A percentile compares a stretch with the other conserved stretches of the same genome.
Conservation (phyloP, 2,113 vertebrate species). For the Channa argus region DNA sequence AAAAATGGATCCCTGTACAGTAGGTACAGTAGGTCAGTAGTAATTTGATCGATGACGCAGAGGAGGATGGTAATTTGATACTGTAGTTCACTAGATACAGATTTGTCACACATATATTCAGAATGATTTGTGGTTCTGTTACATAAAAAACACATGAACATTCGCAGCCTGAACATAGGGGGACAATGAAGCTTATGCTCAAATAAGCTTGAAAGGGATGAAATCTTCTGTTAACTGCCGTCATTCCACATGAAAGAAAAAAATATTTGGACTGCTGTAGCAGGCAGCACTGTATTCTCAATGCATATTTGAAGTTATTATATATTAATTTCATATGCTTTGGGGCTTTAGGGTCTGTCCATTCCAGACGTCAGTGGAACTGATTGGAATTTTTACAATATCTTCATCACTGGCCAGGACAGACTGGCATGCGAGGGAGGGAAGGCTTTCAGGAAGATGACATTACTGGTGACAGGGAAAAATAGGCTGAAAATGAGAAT, state of each 20-base stretch:
- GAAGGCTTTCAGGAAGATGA: not conserved
- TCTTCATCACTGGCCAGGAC: constrained; percentile 29
- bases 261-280: constrained; percentile 56
- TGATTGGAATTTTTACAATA: constrained; percentile 59
- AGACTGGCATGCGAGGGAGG: not conserved
- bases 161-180: not conserved
- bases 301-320: constrained; percentile 68
- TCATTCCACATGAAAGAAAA: constrained; percentile 53
- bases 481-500: constrained; percentile 28
- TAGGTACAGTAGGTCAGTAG: constrained; percentile 35
- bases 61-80: constrained; percentile 34
- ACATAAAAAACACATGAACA: not conserved
- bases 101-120: constrained; percentile 14
- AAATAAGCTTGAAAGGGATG: constrained; percentile 58
- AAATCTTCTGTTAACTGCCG: constrained; percentile 68
- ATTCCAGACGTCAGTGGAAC: constrained; percentile 44
- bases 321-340: constrained; percentile 70
- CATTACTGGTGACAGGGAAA: constrained; percentile 22
- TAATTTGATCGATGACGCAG: constrained; percentile 46
- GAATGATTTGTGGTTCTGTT: not conserved
- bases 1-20: constrained; percentile 35
- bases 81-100: constrained; percentile 19
- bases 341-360: constrained; percentile 32
- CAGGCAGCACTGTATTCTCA: constrained; percentile 42
- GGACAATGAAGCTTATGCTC: constrained; percentile 45